A percentile compares a stretch with the other conserved stretches of the same genome.
Conservation (phyloP, 2,113 vertebrate species). For the Ceyx melanurus region DNA sequence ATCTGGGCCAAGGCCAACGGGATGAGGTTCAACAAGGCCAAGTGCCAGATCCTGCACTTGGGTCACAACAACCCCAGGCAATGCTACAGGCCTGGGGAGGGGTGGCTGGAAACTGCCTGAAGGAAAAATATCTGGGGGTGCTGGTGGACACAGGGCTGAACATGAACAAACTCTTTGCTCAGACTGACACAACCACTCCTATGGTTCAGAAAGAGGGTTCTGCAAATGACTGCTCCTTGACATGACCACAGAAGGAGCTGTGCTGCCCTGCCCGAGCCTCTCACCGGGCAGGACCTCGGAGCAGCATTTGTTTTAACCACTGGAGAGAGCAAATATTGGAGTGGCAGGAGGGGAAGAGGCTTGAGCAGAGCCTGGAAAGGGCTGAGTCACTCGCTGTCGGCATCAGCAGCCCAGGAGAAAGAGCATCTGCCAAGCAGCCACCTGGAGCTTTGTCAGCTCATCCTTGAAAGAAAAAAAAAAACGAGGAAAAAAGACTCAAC, state of each 20-base stretch:
- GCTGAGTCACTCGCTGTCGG: slow-evolving; percentile 28
- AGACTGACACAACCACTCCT: neutral
- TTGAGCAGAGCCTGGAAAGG: neutral
- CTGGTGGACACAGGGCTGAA: no score
- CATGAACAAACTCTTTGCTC: neutral
- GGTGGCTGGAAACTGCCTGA: no score
- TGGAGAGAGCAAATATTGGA: neutral
- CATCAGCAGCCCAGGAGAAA: neutral
- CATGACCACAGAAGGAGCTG: neutral
- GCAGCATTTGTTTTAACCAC: neutral
- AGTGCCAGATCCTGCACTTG: no score
- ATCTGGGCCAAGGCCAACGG: no score
- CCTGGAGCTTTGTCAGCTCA: slow-evolving; percentile 28
- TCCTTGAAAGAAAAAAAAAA: neutral
- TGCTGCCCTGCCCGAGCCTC: neutral
- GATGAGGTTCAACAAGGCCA: no score
- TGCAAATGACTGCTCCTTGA: neutral
- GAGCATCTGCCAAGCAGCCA: neutral
- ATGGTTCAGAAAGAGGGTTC: neutral
- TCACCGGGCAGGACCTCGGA: neutral
- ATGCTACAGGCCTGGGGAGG: no score
- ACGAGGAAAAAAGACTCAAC: neutral
- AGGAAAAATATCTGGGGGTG: no score
- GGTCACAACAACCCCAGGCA: no score
- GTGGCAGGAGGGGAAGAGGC: neutral